phyloP scores from a whole-genome alignment of 2,888 invertebrate genomes.

The Labia minor region DNA sequence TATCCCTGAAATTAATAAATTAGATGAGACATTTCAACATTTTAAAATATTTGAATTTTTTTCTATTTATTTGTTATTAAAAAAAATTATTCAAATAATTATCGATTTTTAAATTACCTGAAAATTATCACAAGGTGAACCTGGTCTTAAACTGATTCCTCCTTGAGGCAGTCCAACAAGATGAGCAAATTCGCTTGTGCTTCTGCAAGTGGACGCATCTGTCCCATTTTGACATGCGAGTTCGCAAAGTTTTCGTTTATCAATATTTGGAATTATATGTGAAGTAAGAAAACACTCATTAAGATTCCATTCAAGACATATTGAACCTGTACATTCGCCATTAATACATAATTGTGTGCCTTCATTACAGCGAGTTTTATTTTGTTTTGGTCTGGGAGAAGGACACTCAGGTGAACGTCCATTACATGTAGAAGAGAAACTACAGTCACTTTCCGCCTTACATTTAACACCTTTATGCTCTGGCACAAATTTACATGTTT shows the following conservation, averaged over 20 bases:
- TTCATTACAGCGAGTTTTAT: conserved; percentile 93
- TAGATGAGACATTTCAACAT: no score
- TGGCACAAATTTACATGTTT: conserved; percentile 65
- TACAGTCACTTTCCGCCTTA: conserved; percentile 80
- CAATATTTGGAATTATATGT: conserved; percentile 57
- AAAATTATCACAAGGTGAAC: conserved; percentile 98
- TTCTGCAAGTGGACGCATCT: conserved; percentile 60
- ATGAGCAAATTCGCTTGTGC: conserved; percentile 76
- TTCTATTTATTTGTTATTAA: not conserved
- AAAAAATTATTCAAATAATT: not conserved
- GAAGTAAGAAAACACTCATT: conserved; percentile 90
- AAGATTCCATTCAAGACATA: conserved; percentile 89
- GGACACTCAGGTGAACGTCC: conserved; percentile 83
- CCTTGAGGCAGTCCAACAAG: conserved; percentile 61
- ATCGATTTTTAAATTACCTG: conserved; percentile 49
- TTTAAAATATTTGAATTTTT: not conserved
- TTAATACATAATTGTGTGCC: conserved; percentile 72
- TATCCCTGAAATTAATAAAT: conserved; percentile 80
- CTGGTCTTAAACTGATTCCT: conserved; percentile 80
- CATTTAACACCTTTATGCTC: conserved; percentile 56
- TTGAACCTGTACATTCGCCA: conserved; percentile 90
- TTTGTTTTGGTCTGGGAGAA: conserved; percentile 61
- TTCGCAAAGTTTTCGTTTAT: conserved; percentile 83
- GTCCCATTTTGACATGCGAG: conserved; percentile 89
- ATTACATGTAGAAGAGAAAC: conserved; percentile 75